These are phyloP conservation scores for Tonatia bakeri DNA, from an alignment of 2,113 vertebrate genomes.

Conservation along the genomic window DNA sequence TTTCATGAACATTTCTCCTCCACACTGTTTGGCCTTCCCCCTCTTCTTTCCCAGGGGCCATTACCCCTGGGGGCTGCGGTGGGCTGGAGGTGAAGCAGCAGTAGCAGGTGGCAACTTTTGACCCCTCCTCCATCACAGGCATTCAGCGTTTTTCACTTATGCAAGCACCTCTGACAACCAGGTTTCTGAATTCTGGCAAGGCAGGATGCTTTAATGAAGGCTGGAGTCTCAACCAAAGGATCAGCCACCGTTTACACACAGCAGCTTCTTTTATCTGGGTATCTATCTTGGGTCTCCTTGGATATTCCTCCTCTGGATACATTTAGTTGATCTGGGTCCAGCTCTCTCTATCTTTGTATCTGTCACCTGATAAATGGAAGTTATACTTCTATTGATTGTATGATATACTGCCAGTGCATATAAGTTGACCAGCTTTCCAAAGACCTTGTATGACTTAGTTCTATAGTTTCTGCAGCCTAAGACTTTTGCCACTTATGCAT, in stretches of 20 bases:
- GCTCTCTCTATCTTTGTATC: not conserved
- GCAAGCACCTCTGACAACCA: not conserved
- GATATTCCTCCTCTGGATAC: not conserved
- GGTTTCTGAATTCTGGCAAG: not conserved
- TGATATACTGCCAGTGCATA: not conserved
- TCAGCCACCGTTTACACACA: not conserved
- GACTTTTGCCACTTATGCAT: not conserved
- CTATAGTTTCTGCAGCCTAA: not conserved
- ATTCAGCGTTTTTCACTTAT: not conserved
- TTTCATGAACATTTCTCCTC: slow-evolving; percentile 72
- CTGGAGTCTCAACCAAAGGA: not conserved
- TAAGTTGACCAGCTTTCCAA: not conserved
- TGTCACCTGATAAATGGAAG: not conserved
- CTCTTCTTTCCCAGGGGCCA: slow-evolving; percentile 63
- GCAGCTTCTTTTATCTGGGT: not conserved
- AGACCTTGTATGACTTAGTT: not conserved
- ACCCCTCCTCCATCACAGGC: not conserved
- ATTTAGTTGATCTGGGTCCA: not conserved
- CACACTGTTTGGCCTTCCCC: slow-evolving; percentile 44
- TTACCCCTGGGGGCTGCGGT: not conserved
- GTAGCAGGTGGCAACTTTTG: not conserved
- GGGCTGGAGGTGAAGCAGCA: not conserved
- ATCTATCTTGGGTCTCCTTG: not conserved
- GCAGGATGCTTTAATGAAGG: not conserved
- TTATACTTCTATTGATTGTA: not conserved